Conservation (phyloP, 2,113 vertebrate genomes). For the Corynorhinus townsendii region DNA sequence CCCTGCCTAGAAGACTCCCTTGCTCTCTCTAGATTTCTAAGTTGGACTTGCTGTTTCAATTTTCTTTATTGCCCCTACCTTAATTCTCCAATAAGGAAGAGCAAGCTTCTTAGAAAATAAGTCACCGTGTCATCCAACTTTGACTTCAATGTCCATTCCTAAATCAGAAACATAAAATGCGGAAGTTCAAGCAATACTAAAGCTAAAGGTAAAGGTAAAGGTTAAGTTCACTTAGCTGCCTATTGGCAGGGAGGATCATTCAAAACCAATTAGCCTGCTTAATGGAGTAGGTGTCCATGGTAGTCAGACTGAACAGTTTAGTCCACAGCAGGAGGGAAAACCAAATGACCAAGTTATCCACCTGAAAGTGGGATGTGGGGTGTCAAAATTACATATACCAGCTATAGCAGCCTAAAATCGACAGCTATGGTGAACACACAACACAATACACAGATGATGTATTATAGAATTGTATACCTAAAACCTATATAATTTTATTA, state of each 20-base stretch:
- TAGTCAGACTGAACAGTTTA: not conserved
- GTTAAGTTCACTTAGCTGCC: not conserved
- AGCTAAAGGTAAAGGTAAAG: not conserved
- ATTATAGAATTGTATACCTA: not conserved
- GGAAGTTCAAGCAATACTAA: not conserved
- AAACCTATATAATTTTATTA: not conserved
- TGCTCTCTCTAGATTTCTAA: not conserved
- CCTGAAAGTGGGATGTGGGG: not conserved
- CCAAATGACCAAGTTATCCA: slow-evolving; percentile 7
- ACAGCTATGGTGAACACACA: not conserved
- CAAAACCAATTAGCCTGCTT: not conserved
- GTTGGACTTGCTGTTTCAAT: not conserved
- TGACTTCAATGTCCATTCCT: not conserved
- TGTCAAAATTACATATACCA: slow-evolving; percentile 47
- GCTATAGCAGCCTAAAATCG: not conserved
- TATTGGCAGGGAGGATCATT: not conserved
- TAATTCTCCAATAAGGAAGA: not conserved
- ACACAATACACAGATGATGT: not conserved
- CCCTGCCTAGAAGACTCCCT: accelerated
- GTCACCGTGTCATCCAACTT: not conserved
- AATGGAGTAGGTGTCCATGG: not conserved
- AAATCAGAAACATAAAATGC: not conserved
- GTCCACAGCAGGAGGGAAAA: not conserved
- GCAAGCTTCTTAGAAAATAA: not conserved
- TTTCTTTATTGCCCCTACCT: not conserved